These are phyloP conservation scores for Ophion costatus DNA, from an alignment of 2,888 invertebrate genomes.

Conservation along the genomic window DNA sequence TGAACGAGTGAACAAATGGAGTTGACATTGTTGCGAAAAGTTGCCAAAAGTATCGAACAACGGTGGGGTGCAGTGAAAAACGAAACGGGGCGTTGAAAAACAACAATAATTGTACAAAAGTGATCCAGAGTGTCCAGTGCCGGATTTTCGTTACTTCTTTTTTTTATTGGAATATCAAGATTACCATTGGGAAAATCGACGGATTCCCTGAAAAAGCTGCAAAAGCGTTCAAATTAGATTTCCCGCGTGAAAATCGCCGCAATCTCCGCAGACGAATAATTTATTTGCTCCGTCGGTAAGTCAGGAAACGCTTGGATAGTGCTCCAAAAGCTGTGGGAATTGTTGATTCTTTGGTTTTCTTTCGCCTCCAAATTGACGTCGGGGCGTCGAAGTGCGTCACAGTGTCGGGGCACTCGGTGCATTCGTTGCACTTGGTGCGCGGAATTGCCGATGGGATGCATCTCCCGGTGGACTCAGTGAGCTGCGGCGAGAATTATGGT, in stretches of 20 bases:
- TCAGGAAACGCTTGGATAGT: neutral
- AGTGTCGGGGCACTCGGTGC: conserved; percentile 55
- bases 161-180: no score
- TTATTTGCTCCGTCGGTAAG: conserved; percentile 29
- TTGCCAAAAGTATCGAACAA: neutral
- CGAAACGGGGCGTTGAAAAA: no score
- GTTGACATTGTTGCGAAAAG: neutral
- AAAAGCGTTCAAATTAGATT: no score
- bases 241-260: neutral
- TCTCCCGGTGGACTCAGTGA: conserved; percentile 83
- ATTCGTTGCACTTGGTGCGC: conserved; percentile 68
- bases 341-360: neutral
- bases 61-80: no score
- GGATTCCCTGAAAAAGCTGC: no score
- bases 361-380: neutral
- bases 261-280: neutral
- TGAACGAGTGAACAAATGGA: neutral
- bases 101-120: no score
- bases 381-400: conserved; percentile 44
- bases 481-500: conserved; percentile 82
- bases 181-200: no score
- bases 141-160: no score
- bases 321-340: neutral
- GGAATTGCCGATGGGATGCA: conserved; percentile 82
- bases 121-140: no score